These are phyloP conservation scores for Etheostoma spectabile DNA, from an alignment of 2,113 vertebrate genomes.

Conservation along the genomic window DNA sequence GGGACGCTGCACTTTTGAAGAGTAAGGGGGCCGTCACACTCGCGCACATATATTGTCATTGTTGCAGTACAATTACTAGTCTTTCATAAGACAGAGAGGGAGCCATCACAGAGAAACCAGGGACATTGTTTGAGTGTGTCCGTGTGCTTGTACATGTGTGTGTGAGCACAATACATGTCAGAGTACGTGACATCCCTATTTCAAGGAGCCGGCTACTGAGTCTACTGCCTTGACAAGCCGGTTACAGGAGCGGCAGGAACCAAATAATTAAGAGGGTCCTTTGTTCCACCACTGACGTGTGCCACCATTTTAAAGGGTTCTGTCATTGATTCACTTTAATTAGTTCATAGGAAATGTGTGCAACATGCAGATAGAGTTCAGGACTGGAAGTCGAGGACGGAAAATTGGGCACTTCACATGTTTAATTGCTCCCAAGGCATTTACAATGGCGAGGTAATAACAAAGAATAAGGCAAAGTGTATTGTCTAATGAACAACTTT, in stretches of 20 bases:
- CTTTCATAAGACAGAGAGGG: slow-evolving; percentile 73
- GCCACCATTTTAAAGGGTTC: slow-evolving; percentile 80
- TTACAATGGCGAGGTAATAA: slow-evolving; percentile 75
- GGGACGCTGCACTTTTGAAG: slow-evolving; percentile 74
- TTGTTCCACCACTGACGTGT: slow-evolving; percentile 78
- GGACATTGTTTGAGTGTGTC: slow-evolving; percentile 35
- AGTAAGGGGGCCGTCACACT: slow-evolving; percentile 77
- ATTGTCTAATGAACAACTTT: slow-evolving; percentile 78
- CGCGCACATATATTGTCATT: slow-evolving; percentile 74
- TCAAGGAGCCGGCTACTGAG: slow-evolving; percentile 64
- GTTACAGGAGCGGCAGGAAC: slow-evolving; percentile 78
- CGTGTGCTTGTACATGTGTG: slow-evolving; percentile 17
- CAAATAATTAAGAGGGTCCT: slow-evolving; percentile 86
- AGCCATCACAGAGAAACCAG: slow-evolving; percentile 55
- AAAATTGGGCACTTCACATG: slow-evolving; percentile 81
- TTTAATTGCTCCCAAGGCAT: slow-evolving; percentile 83
- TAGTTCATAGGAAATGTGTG: slow-evolving; percentile 80
- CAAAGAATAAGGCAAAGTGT: slow-evolving; percentile 73
- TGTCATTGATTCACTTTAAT: slow-evolving; percentile 87
- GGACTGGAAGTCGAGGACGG: slow-evolving; percentile 70
- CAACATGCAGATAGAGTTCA: slow-evolving; percentile 78
- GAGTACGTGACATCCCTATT: slow-evolving; percentile 63
- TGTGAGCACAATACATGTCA: slow-evolving; percentile 8
- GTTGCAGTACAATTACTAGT: slow-evolving; percentile 81
- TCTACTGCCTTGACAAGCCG: slow-evolving; percentile 75